Evolutionary conservation across 2,888 invertebrate genomes (phyloP).

Genomic region (Ornithoptera alexandrae): DNA sequence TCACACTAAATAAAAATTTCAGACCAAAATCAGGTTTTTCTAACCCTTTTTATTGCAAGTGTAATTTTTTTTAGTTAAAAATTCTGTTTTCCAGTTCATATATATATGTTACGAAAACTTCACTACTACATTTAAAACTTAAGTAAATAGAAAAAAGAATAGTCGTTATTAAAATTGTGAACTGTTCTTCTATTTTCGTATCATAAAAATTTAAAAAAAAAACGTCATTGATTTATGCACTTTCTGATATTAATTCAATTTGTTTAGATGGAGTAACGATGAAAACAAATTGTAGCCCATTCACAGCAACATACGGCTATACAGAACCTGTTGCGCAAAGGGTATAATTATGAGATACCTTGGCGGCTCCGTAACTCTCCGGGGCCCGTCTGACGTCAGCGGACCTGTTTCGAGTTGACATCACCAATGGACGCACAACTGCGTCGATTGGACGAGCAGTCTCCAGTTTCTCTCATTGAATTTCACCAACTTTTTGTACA

Average conservation of each 20-base stretch:
- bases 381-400: constrained; percentile 33
- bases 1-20: no score
- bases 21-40: no score
- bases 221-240: neutral
- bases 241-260: constrained; percentile 25
- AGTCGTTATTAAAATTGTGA: neutral
- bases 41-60: no score
- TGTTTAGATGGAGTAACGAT: constrained; percentile 18
- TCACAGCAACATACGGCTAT: constrained; percentile 35
- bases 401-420: constrained; percentile 40
- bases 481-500: constrained; percentile 33
- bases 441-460: constrained; percentile 45
- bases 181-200: neutral
- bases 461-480: constrained; percentile 37
- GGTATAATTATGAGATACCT: constrained; percentile 37
- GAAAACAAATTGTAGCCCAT: constrained; percentile 30
- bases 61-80: no score
- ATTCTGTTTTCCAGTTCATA: no score
- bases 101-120: neutral
- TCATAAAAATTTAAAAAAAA: neutral
- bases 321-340: constrained; percentile 37
- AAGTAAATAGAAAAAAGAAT: neutral
- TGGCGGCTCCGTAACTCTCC: constrained; percentile 22
- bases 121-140: neutral
- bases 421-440: constrained; percentile 47